These are phyloP conservation scores for Seriola dumerili DNA, from an alignment of 2,113 vertebrate genomes.

Conservation along the genomic window DNA sequence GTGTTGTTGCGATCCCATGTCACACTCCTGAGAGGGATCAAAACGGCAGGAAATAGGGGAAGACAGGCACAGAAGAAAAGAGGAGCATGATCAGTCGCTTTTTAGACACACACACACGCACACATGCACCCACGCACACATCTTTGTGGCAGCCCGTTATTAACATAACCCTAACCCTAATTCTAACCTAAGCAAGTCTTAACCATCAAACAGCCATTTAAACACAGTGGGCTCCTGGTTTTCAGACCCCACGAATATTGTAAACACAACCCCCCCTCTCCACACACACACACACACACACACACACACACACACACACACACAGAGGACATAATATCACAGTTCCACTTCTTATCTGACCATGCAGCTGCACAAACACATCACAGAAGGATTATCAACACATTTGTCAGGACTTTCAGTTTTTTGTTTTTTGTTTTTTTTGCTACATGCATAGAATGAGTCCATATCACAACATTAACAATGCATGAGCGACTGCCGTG, in stretches of 20 bases:
- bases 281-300: background rate
- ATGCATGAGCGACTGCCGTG: constrained; percentile 38
- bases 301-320: background rate
- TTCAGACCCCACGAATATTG: no score
- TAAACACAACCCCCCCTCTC: no score
- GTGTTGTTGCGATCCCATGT: constrained; percentile 94
- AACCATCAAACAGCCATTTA: no score
- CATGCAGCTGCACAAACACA: constrained; percentile 9
- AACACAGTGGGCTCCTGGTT: no score
- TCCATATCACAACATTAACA: constrained; percentile 26
- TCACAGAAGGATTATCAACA: constrained; percentile 12
- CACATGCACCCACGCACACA: background rate
- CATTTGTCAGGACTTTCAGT: constrained; percentile 12
- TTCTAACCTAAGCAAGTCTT: no score
- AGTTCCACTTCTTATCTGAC: constrained; percentile 19
- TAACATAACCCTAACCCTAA: no score
- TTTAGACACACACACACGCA: constrained; percentile 18
- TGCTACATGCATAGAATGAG: background rate
- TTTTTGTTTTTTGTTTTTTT: background rate
- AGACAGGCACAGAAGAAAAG: constrained; percentile 35
- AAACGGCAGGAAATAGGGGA: constrained; percentile 37
- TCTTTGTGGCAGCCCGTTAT: no score
- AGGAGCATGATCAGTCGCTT: constrained; percentile 29
- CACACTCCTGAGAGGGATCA: constrained; percentile 86
- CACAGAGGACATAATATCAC: background rate